Percentiles rank a stretch among this genome's conserved stretches.
These are phyloP conservation scores for Melanotaenia nigrans DNA, from an alignment of 2,797 vertebrate genomes.

Conservation along the genomic window DNA sequence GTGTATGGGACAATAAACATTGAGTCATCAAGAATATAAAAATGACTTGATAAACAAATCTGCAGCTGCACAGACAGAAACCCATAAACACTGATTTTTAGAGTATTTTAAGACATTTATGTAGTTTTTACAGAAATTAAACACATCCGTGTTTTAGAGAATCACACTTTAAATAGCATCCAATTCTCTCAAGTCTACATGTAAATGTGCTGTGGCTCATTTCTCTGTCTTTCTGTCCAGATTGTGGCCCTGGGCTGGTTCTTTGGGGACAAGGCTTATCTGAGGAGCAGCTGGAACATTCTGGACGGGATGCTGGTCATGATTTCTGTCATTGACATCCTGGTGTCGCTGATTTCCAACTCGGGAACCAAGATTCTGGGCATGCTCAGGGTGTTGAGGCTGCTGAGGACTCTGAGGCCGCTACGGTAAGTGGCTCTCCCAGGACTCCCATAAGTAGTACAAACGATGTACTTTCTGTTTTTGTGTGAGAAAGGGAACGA, in stretches of 20 bases:
- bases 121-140: background rate
- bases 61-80: background rate
- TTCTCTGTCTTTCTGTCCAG: constrained; percentile 72
- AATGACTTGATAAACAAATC: constrained; percentile 20
- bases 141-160: background rate
- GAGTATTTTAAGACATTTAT: constrained; percentile 1
- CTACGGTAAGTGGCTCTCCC: constrained; percentile 83
- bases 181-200: background rate
- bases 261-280: constrained; percentile 92
- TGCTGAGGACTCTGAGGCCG: constrained; percentile 93
- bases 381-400: constrained; percentile 93
- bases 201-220: background rate
- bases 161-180: background rate
- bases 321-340: constrained; percentile 95
- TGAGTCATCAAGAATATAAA: constrained; percentile 9
- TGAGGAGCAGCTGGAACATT: constrained; percentile 97
- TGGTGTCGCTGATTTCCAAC: constrained; percentile 95
- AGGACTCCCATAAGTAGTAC: too few species aligned
- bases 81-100: background rate
- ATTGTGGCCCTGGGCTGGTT: constrained; percentile 93
- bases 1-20: constrained; percentile 13
- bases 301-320: constrained; percentile 96
- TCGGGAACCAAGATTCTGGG: constrained; percentile 96
- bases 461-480: constrained; percentile 2
- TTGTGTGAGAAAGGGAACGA: constrained; percentile 2